Evolutionary conservation across 2,797 vertebrate species (phyloP), one percentile per base, ranked within the genome.

Genomic region (Sebastes steindachneri): DNA sequence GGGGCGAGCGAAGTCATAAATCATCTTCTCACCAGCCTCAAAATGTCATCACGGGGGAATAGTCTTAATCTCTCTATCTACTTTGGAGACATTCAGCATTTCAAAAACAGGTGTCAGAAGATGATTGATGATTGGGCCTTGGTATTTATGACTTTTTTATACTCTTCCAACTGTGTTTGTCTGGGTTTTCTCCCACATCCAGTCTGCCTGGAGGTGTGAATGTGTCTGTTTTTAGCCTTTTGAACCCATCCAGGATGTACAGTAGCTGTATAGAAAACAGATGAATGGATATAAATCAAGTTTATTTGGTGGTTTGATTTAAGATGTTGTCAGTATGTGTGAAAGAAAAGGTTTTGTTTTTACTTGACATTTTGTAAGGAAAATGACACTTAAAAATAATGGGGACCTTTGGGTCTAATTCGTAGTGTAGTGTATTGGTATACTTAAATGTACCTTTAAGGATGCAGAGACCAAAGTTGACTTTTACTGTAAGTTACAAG

Each of bases 101-200:
- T 89, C 81, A 55, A 91, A 53, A 90, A 91, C 41, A 85, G 71
- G 66, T 75, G 85, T 87, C 92, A 90, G 89, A 82, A 89, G 74
- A 89, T 92, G 85, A 93, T 53, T 35, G 89, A 87, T 93, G 87
- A 95, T 94, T 89, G 88, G 88, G 73, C 64, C 6, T 1, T 33
- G 60, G 63, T 78, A 75, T 89, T 86, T 86, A 75, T 75, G 62
- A 69, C 82, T 84, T 76, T 21, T 48, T 19, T 48, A 48, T 45
- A 45, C 70, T 75, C 77, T 59, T 80, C 68, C 70, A 59, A 55
- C 28, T 60, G 31, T 59, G 63, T 75, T 35, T 83, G 65, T 19
- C 75, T 68, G 60, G 35, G 62, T 69, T 55, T 54, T 19, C 63
- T 72, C 51, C 67, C 45, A 77, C 33, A 68, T 54, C 5, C 73